Conservation (phyloP, 2,888 invertebrate genomes). For the Eilema depressum region DNA sequence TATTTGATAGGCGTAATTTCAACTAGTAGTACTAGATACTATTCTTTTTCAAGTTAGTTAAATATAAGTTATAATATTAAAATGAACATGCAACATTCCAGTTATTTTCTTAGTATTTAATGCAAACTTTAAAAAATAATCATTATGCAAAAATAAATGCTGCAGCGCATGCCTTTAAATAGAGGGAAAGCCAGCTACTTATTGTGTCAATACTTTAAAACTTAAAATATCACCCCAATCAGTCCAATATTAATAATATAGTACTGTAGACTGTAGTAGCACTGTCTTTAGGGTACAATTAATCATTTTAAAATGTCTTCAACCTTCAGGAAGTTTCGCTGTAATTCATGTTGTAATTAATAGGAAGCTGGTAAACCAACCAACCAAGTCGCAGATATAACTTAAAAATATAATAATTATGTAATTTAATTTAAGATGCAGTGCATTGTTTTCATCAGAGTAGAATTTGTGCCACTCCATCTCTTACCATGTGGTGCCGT, state of each 20-base stretch:
- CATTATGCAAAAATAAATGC: conserved; percentile 15
- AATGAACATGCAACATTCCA: conserved; percentile 10
- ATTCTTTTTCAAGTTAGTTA: background rate
- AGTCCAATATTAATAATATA: background rate
- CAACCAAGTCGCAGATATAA: background rate
- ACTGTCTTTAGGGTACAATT: background rate
- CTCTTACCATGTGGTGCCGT: too few species aligned
- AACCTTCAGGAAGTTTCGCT: background rate
- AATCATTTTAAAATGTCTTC: background rate
- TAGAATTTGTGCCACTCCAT: too few species aligned
- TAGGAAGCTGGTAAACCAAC: background rate
- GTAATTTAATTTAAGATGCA: background rate
- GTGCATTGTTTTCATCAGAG: too few species aligned
- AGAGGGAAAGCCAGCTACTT: background rate
- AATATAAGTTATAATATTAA: background rate
- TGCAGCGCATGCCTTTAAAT: background rate
- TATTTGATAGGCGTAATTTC: background rate
- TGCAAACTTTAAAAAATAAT: conserved; percentile 5
- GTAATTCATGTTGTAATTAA: background rate
- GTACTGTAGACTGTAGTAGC: background rate
- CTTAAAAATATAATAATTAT: background rate
- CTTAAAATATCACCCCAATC: background rate
- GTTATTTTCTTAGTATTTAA: background rate
- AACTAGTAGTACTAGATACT: background rate
- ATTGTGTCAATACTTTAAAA: background rate